phyloP scores from a whole-genome alignment of 2,113 vertebrate genomes.

The Mixornis gularis region DNA sequence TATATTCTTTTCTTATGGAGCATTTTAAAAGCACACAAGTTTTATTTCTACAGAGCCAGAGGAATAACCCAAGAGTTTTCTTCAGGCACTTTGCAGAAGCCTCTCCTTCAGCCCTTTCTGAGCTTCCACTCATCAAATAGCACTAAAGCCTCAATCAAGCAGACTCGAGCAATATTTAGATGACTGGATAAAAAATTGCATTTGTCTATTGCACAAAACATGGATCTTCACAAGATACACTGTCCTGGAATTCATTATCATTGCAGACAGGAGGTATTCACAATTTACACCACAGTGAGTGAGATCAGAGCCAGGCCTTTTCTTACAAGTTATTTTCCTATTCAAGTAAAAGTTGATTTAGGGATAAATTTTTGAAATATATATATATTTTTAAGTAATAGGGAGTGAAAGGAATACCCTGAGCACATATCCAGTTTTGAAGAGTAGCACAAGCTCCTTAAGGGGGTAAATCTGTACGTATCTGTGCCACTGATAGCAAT shows the following conservation, averaged over 20 bases:
- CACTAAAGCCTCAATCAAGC: background rate
- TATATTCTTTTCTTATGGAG: background rate
- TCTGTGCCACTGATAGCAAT: background rate
- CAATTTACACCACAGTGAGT: fast-evolving
- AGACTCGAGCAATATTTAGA: background rate
- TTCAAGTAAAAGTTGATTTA: background rate
- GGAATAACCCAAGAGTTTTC: background rate
- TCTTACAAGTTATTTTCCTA: background rate
- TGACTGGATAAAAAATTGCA: background rate
- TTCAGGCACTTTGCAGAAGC: background rate
- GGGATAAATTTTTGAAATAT: background rate
- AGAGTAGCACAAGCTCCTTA: background rate
- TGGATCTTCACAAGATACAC: background rate
- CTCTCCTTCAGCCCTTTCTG: background rate
- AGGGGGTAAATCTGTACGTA: background rate
- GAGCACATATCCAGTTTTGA: background rate
- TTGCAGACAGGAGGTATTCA: background rate
- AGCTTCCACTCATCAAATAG: background rate
- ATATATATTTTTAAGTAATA: background rate
- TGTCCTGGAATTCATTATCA: background rate
- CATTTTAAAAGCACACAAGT: background rate
- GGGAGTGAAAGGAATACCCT: background rate
- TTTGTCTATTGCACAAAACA: background rate
- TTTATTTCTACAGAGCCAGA: background rate
- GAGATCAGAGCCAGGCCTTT: background rate